Base-by-base conservation (phyloP, 2,888 invertebrate species). In the Hoplodrina blanda region DNA sequence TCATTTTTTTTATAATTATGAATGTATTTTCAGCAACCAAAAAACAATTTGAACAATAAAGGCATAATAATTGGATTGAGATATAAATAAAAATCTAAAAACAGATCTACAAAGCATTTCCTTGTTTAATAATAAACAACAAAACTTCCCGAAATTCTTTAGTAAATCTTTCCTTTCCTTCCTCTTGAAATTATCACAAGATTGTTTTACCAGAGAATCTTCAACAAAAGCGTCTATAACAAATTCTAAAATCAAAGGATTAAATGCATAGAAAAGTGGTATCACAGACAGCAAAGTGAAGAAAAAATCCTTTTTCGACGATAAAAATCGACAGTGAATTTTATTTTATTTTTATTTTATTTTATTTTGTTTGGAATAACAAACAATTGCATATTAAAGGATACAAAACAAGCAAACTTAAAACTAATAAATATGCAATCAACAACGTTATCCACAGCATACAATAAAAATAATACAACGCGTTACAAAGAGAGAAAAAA, bases 231-330 rank as follows among this genome's bases (percentile, higher is more conserved):
- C 25, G 20, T 55, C 59, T 53, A 56, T 67, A 62, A 72, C 13
- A 8, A 70, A 53, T 65, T 60, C 33, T 25, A 57, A 69, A 71
- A 71, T 79, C 57, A 79, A 79, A 79, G 77, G 76, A 72, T 81
- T 79, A 56, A 68, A 68, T 74, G 37, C 19, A 66, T 57, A 59
- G 55, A 67, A 67, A 69, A 76, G 54, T 67, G 46, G 62, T 71
- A 76, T 62, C 55, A 53, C 11, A 50, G 68, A 33, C 46, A 52
- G 52, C 10, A 44, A 63, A 62, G 56, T 33, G 62, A 68, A 64
- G 61, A 59, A 73, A 64, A 65, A 73, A 60, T 19, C 44, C 41
- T 62, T 60, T 63, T 81, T 73, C 69, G 19, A 60, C 54, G 56
- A 68, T 46, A 64, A 64, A 77, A 70, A 80, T 74, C 57, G 69